A percentile compares a stretch with the other conserved stretches of the same genome.
phyloP scores from a whole-genome alignment of 2,797 vertebrate genomes.

The Pseudochirops corinnae region DNA sequence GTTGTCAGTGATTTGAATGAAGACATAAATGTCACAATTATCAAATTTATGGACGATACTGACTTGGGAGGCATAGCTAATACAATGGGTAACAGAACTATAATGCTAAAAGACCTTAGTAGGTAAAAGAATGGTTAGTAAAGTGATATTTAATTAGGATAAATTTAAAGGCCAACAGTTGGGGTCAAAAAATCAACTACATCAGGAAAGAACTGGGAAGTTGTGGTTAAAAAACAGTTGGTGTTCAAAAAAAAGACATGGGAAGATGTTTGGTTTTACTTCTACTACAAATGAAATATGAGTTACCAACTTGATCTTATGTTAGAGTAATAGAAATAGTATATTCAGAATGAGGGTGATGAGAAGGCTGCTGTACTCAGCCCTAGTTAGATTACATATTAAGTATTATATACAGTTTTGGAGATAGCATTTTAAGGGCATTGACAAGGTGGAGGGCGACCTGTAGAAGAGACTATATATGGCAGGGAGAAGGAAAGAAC shows the following conservation, averaged over 20 bases:
- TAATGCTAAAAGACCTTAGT: not conserved
- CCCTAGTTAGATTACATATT: not conserved
- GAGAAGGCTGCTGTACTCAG: not conserved
- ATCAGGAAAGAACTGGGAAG: not conserved
- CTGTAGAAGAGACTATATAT: not conserved
- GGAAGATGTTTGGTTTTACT: not conserved
- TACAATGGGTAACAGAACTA: not conserved
- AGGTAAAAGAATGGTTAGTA: not conserved
- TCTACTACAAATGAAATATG: not conserved
- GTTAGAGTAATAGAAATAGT: not conserved
- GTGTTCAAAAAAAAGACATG: not conserved
- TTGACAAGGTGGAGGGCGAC: not conserved
- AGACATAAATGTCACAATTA: not conserved
- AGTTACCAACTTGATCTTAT: not conserved
- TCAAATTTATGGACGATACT: not conserved
- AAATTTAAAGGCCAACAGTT: not conserved
- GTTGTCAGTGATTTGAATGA: not conserved
- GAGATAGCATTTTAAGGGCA: not conserved
- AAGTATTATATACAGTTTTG: not conserved
- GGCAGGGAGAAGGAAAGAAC: not conserved
- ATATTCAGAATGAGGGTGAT: not conserved
- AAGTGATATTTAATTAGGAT: not conserved
- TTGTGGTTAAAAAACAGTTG: not conserved
- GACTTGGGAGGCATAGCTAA: not conserved
- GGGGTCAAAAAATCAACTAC: not conserved